Base-by-base conservation (phyloP, 2,888 invertebrate species). In the Drosophila mimica region DNA sequence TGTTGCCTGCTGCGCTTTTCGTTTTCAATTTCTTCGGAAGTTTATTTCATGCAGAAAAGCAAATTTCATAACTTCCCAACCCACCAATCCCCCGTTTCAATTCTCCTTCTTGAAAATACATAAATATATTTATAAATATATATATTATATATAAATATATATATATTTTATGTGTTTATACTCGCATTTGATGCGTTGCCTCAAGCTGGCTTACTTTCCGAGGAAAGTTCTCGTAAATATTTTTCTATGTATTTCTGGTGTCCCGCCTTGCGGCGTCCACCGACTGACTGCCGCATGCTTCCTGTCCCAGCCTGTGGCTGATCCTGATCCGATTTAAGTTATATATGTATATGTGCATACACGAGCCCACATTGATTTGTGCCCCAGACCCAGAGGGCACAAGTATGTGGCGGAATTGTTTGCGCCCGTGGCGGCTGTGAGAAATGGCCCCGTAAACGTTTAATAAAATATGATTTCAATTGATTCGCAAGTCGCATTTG, bases 391-490 rank as follows among this genome's bases (percentile, higher is more conserved):
- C 67, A 63, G 46, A 60, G 34, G 79, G 62, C 62, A 33, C 17
- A 33, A 68, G 71, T 65, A 72, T 56, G 56, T 59, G 63, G 62
- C 34, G 76, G 40, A 57, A 72, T 79, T 74, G 81, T 72, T 75
- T 70, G 70, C 73, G 68, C 80, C 76, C 53, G 69, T 74, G 74
- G 83, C 85, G 85, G 82, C 83, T 88, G 88, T 78, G 83, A 73
- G 64, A 86, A 85, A 88, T 85, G 83, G 82, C 78, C 74, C 83
- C 74, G 80, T 88, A 86, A 85, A 85, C 86, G 88, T 85, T 85
- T 85, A 85, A 85, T 88, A 85, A 85, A 85, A 86, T 85, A 85
- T 85, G 83, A 86, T 85, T 85, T 83, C 83, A 88, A 86, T 85
- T 88, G 85, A 88, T 80, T 85, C 83, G 76, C 84, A 75, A 85